phyloP scores from a whole-genome alignment of 2,113 vertebrate species.

The Egretta garzetta region DNA sequence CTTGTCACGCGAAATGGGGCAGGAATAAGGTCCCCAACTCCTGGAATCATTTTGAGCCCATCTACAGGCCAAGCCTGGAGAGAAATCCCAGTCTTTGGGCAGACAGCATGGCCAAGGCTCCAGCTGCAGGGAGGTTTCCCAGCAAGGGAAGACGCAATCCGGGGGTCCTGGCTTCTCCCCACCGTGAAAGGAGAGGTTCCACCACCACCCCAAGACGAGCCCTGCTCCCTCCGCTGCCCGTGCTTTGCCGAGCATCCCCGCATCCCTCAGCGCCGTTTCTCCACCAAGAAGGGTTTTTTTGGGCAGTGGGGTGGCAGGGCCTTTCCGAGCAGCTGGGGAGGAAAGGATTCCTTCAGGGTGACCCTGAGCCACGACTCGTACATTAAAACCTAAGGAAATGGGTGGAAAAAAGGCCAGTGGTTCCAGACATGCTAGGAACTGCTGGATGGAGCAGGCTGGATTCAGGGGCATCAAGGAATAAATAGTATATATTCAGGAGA shows the following conservation, averaged over 20 bases:
- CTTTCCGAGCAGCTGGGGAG: conserved; percentile 22
- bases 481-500: not conserved
- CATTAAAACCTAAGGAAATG: conserved; percentile 19
- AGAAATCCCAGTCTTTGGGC: not conserved
- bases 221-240: not conserved
- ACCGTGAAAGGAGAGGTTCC: rapidly evolving
- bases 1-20: not conserved
- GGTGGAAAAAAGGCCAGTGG: conserved; percentile 21
- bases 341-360: conserved; percentile 46
- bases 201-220: not conserved
- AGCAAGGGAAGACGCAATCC: rapidly evolving
- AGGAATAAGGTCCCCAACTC: not conserved
- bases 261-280: not conserved
- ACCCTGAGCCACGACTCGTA: conserved; percentile 26
- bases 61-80: too few species aligned
- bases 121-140: not conserved
- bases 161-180: not conserved
- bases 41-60: not conserved
- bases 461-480: not conserved
- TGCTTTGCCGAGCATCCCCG: not conserved
- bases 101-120: not conserved
- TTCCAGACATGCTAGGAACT: not conserved
- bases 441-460: not conserved
- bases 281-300: not conserved
- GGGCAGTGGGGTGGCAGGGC: not conserved